Conservation (phyloP, 2,113 vertebrate genomes). For the Neolamprologus fasciatus region DNA sequence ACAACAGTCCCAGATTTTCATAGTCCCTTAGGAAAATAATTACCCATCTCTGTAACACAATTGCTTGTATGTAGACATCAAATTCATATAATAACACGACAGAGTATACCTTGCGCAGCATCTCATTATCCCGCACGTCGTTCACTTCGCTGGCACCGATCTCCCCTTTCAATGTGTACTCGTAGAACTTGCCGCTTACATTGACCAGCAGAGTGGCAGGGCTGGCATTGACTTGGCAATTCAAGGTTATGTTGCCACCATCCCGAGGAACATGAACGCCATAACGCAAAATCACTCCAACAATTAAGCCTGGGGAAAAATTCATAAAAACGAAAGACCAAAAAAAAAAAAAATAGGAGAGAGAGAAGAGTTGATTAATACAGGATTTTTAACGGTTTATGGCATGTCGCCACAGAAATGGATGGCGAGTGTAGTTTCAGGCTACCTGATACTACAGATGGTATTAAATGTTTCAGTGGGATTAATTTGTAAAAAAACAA, state of each 20-base stretch:
- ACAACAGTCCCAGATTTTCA: not conserved
- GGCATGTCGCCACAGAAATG: not conserved
- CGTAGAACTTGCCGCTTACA: slow-evolving; percentile 89
- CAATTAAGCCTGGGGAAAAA: slow-evolving; percentile 78
- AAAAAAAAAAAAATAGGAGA: not conserved
- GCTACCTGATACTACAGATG: not conserved
- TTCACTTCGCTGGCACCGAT: slow-evolving; percentile 80
- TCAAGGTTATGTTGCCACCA: slow-evolving; percentile 80
- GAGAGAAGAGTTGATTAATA: too few species aligned
- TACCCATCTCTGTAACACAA: not conserved
- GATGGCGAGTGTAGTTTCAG: not conserved
- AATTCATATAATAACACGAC: not conserved
- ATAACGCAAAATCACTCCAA: slow-evolving; percentile 89
- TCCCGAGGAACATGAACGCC: slow-evolving; percentile 89
- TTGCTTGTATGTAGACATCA: not conserved
- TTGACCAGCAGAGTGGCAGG: slow-evolving; percentile 90
- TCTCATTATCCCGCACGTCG: slow-evolving; percentile 89
- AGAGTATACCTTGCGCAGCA: slow-evolving; percentile 88
- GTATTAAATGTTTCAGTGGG: not conserved
- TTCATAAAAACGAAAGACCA: not conserved
- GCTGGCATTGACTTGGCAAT: slow-evolving; percentile 85
- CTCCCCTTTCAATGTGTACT: slow-evolving; percentile 93
- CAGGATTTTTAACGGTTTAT: not conserved
- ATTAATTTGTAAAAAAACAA: not conserved
- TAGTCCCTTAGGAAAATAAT: not conserved